Conservation (phyloP, 2,113 vertebrate genomes). For the Columba livia region DNA sequence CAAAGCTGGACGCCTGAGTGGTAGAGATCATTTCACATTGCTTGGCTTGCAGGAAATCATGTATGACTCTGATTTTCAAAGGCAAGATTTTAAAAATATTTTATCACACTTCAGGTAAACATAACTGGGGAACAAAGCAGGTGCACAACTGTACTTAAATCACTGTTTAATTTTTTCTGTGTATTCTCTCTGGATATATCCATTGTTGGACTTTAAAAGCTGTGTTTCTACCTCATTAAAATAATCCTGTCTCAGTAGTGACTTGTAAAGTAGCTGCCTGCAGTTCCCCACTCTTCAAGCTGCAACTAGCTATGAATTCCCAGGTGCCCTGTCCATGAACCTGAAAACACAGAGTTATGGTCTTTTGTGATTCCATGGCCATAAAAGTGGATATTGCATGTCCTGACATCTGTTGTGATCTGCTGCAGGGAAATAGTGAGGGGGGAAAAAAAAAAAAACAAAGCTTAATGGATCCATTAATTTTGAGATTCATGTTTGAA, state of each 20-base stretch:
- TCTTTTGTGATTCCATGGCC: neutral
- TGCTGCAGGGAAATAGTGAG: neutral
- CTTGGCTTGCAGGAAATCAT: neutral
- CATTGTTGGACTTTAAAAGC: neutral
- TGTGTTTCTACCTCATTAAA: neutral
- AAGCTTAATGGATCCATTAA: neutral
- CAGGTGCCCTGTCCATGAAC: neutral
- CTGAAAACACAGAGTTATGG: neutral
- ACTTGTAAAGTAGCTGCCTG: neutral
- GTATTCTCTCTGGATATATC: neutral
- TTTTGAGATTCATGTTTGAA: neutral
- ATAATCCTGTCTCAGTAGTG: neutral
- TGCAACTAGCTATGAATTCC: neutral
- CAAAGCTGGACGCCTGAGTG: neutral
- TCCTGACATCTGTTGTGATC: neutral
- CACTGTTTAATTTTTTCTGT: neutral
- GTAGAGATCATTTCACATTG: neutral
- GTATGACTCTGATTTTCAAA: conserved; percentile 7
- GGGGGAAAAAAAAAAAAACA: neutral
- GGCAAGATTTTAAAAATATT: neutral
- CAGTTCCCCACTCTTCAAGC: neutral
- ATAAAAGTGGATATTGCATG: neutral
- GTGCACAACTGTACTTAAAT: neutral
- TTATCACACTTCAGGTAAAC: neutral
- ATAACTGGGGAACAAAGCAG: neutral